Evolutionary conservation across 2,888 invertebrate genomes (phyloP).

Genomic region (Hirtodrosophila trivittata): DNA sequence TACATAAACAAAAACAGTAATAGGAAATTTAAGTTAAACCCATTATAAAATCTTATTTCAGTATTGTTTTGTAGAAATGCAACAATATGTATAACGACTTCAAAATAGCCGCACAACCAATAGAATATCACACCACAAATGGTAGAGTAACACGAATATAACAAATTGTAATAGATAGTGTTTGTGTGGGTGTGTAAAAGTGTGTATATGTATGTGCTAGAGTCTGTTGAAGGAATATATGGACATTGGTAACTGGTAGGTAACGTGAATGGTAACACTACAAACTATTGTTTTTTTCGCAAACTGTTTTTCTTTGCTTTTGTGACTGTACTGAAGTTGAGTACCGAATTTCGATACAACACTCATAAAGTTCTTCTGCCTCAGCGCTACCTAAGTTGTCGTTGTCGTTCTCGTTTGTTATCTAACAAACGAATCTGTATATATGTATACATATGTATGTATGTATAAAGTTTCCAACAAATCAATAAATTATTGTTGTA

Average conservation of each 20-base stretch:
- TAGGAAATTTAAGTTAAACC: slow-evolving; percentile 68
- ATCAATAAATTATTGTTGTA: slow-evolving; percentile 78
- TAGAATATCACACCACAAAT: slow-evolving; percentile 82
- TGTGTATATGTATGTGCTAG: slow-evolving; percentile 11
- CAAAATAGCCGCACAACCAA: slow-evolving; percentile 80
- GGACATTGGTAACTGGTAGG: too few species aligned
- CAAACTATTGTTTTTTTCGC: too few species aligned
- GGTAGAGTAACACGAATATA: slow-evolving; percentile 77
- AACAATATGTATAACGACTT: slow-evolving; percentile 79
- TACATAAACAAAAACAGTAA: slow-evolving; percentile 63
- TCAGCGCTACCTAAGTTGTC: slow-evolving; percentile 74
- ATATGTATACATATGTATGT: too few species aligned
- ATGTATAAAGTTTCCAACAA: slow-evolving; percentile 74
- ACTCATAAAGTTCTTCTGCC: slow-evolving; percentile 77
- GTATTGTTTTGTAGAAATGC: slow-evolving; percentile 66
- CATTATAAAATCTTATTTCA: slow-evolving; percentile 44
- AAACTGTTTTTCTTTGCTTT: slow-evolving; percentile 49
- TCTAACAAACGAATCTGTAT: too few species aligned
- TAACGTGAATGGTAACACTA: neutral
- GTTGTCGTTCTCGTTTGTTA: too few species aligned
- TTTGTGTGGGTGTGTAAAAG: slow-evolving; percentile 12
- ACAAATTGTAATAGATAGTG: slow-evolving; percentile 56
- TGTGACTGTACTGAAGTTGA: slow-evolving; percentile 53
- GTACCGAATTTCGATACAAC: too few species aligned
- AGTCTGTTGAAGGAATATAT: slow-evolving; percentile 33